Percentiles rank a stretch among this genome's conserved stretches.
Conservation (phyloP, 2,113 vertebrate genomes). For the Atrichornis clamosus region DNA sequence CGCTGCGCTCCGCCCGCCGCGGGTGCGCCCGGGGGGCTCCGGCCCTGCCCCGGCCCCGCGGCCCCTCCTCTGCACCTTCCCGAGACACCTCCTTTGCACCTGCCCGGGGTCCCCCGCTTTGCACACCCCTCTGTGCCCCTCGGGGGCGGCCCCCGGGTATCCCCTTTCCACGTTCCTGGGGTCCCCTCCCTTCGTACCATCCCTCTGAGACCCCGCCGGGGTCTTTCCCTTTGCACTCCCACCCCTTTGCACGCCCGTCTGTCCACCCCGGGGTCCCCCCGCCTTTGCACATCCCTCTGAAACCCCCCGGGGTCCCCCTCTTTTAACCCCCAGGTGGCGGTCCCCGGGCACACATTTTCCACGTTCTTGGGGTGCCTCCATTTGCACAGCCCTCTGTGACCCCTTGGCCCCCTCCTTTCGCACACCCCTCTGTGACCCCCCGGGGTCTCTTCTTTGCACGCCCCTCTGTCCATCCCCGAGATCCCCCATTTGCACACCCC, state of each 20-base stretch:
- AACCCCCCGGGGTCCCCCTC: not conserved
- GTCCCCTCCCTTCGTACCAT: not conserved
- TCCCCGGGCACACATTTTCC: no score
- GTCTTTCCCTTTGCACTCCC: no score
- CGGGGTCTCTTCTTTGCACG: not conserved
- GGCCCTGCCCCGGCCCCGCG: no score
- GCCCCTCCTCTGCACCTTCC: not conserved
- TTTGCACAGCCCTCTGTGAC: not conserved
- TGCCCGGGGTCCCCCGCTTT: not conserved
- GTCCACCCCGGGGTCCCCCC: not conserved
- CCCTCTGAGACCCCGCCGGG: no score
- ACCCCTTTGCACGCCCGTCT: not conserved
- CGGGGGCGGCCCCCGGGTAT: not conserved
- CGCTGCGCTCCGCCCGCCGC: not conserved
- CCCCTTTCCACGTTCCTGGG: not conserved
- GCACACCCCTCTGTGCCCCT: no score
- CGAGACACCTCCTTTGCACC: no score
- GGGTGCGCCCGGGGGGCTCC: not conserved
- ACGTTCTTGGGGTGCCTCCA: no score
- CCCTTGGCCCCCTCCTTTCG: not conserved
- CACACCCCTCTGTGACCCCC: not conserved
- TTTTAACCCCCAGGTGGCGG: not conserved
- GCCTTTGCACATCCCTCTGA: not conserved
- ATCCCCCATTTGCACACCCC: no score
- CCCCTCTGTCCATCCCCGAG: not conserved